Evolutionary conservation across 2,888 invertebrate species (phyloP).

Genomic region (Drosophila pseudotalamancana): DNA sequence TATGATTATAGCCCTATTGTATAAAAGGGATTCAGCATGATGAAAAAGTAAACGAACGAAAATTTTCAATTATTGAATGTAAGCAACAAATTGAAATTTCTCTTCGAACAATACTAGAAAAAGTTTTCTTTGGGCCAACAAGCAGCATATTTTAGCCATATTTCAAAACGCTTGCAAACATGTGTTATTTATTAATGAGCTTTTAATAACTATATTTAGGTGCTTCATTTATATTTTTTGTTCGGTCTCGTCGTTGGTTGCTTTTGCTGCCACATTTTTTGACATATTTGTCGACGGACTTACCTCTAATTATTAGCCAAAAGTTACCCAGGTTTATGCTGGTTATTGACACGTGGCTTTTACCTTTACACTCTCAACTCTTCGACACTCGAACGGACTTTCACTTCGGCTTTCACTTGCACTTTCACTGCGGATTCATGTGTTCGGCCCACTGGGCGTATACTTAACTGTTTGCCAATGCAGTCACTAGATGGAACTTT

Average conservation of each 20-base stretch:
- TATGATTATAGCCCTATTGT: too few species aligned
- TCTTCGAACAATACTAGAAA: background rate
- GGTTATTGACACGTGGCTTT: constrained; percentile 31
- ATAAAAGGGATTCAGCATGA: too few species aligned
- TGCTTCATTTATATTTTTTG: too few species aligned
- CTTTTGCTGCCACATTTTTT: constrained; percentile 6
- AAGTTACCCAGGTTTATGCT: constrained; percentile 82
- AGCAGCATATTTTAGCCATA: too few species aligned
- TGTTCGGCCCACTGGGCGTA: constrained; percentile 43
- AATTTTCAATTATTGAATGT: too few species aligned
- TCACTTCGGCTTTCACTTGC: constrained; percentile 4
- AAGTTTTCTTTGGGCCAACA: background rate
- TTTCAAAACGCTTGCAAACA: constrained; percentile 4
- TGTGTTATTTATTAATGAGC: constrained; percentile 43
- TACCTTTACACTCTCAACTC: constrained; percentile 45
- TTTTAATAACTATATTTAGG: constrained; percentile 65
- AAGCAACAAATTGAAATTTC: background rate
- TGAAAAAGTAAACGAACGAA: too few species aligned
- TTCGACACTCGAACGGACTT: background rate
- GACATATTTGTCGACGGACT: constrained; percentile 41
- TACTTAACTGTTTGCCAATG: constrained; percentile 75
- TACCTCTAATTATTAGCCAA: constrained; percentile 81
- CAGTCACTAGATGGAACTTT: constrained; percentile 77
- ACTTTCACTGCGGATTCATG: background rate
- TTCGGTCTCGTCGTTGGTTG: constrained; percentile 22